Evolutionary conservation across 2,797 vertebrate species (phyloP).

Genomic region (Perodicticus potto): DNA sequence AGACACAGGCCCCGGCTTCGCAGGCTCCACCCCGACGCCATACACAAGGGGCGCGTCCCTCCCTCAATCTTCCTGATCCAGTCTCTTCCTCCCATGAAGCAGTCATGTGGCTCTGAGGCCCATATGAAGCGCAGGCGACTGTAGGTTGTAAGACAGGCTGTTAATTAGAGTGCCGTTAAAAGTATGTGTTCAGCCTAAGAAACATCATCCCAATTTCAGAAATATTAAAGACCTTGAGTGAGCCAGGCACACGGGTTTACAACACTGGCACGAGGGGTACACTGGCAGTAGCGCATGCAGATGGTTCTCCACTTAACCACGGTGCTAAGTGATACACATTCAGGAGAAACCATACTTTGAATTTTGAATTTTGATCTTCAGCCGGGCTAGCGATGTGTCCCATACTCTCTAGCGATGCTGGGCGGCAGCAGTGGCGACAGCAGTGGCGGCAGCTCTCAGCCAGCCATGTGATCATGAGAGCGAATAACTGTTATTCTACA

Average conservation of each 20-base stretch:
- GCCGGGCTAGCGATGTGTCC: background rate
- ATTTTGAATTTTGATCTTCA: background rate
- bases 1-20: fast-evolving
- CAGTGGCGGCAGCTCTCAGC: background rate
- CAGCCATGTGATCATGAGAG: background rate
- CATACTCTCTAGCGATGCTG: background rate
- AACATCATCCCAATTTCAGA: background rate
- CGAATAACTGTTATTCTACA: background rate
- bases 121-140: background rate
- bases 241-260: background rate
- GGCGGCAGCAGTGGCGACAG: background rate
- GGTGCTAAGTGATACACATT: background rate
- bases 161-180: background rate
- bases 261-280: fast-evolving
- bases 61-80: background rate
- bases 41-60: fast-evolving
- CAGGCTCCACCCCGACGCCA: background rate
- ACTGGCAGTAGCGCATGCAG: background rate
- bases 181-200: background rate
- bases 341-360: background rate
- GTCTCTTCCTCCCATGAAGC: background rate
- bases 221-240: background rate
- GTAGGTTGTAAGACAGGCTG: background rate
- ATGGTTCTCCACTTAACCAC: background rate
- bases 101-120: background rate